phyloP scores from a whole-genome alignment of 2,888 invertebrate genomes.

The Sphecodes monilicornis region DNA sequence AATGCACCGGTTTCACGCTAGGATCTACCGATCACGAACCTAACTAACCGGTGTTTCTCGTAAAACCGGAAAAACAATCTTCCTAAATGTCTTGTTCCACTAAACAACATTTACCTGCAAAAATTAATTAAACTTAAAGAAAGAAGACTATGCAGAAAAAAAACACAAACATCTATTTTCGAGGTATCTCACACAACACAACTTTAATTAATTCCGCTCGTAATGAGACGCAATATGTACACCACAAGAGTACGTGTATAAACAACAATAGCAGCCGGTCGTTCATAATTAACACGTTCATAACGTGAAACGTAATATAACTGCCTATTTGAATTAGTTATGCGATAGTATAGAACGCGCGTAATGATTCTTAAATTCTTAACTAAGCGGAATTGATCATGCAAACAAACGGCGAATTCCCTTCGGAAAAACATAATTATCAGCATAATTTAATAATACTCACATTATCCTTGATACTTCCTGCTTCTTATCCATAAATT shows the following conservation, averaged over 20 bases:
- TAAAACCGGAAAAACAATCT: not conserved
- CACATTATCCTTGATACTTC: not conserved
- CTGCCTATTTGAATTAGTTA: slow-evolving; percentile 12
- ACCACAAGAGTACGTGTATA: not conserved
- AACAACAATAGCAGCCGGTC: not conserved
- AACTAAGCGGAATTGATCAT: not conserved
- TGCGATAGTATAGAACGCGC: not conserved
- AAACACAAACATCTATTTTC: not conserved
- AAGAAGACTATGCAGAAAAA: not conserved
- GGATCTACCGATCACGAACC: slow-evolving; percentile 23
- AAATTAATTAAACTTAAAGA: not conserved
- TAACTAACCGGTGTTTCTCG: slow-evolving; percentile 7
- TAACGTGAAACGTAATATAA: slow-evolving; percentile 2
- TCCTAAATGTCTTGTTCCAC: not conserved
- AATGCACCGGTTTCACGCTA: slow-evolving; percentile 32
- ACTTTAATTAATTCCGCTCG: not conserved
- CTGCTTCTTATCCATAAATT: not conserved
- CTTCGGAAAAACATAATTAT: not conserved
- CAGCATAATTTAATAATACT: not conserved
- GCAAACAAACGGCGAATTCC: not conserved
- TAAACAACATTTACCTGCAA: not conserved
- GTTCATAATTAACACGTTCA: not conserved
- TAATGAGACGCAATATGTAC: not conserved
- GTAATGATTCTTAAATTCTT: not conserved
- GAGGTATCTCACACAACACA: not conserved